phyloP scores from a whole-genome alignment of 2,888 invertebrate species.

The Orchesellides sinensis region DNA sequence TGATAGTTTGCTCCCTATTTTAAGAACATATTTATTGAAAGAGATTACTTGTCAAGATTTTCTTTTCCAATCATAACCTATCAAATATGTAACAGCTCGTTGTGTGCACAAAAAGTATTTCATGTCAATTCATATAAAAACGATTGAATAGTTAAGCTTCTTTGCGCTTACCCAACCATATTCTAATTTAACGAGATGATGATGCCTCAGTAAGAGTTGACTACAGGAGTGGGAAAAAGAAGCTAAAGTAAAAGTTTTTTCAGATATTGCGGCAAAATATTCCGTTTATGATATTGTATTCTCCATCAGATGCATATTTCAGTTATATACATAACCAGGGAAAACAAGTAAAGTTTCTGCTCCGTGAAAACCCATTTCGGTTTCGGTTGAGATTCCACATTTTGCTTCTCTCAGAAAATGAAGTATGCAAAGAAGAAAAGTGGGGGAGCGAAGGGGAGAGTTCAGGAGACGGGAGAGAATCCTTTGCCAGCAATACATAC shows the following conservation, averaged over 20 bases:
- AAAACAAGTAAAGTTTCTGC: conserved; percentile 14
- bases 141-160: conserved; percentile 27
- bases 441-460: conserved; percentile 50
- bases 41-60: conserved; percentile 23
- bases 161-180: conserved; percentile 37
- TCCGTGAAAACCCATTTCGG: conserved; percentile 42
- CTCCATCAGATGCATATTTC: too few relatives aligned
- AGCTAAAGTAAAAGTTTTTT: background rate
- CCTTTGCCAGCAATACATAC: conserved; percentile 39
- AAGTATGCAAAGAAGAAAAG: conserved; percentile 27
- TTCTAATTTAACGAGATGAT: conserved; percentile 56
- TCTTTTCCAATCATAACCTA: conserved; percentile 26
- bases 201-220: conserved; percentile 14
- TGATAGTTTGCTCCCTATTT: too few relatives aligned
- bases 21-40: too few relatives aligned
- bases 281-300: background rate
- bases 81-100: conserved; percentile 39
- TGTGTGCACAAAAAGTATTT: conserved; percentile 21
- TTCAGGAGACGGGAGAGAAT: conserved; percentile 34
- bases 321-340: too few relatives aligned
- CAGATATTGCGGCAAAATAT: background rate
- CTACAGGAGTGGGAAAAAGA: conserved; percentile 10
- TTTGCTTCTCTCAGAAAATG: conserved; percentile 28
- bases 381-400: conserved; percentile 30
- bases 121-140: conserved; percentile 49